phyloP scores from a whole-genome alignment of 2,888 invertebrate genomes.

The Monoplex corrugatus region DNA sequence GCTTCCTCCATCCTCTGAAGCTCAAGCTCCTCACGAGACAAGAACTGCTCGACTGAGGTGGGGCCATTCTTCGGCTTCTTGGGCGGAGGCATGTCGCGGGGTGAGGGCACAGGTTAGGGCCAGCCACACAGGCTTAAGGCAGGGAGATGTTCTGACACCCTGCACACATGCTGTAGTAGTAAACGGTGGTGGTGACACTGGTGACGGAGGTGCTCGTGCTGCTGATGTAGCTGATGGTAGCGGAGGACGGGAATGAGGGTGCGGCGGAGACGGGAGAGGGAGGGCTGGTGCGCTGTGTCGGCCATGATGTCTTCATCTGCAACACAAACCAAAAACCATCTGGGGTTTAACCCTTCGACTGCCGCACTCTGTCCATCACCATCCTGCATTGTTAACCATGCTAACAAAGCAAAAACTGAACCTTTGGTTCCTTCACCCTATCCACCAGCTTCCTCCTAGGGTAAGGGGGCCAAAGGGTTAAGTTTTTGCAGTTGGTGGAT shows the following conservation, averaged over 20 bases:
- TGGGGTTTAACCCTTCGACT: no score
- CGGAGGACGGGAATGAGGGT: not conserved
- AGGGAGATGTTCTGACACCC: not conserved
- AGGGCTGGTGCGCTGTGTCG: not conserved
- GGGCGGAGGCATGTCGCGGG: constrained; percentile 74
- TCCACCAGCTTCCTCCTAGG: no score
- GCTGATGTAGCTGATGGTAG: not conserved
- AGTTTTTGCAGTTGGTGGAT: no score
- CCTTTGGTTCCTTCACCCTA: no score
- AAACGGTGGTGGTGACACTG: not conserved
- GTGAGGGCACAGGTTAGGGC: not conserved
- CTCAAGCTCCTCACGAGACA: constrained; percentile 69
- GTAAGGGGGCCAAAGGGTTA: no score
- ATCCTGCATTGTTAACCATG: no score
- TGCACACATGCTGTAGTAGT: not conserved
- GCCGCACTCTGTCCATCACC: no score
- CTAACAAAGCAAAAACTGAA: no score
- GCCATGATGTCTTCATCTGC: constrained; percentile 38
- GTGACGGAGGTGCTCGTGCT: not conserved
- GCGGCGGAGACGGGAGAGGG: not conserved
- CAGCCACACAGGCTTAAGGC: not conserved
- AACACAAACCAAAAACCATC: no score
- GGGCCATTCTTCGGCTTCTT: constrained; percentile 78
- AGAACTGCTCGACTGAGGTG: constrained; percentile 75
- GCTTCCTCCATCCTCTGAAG: constrained; percentile 48